Evolutionary conservation across 1,140 invertebrate genomes (phyloP).

Genomic region (Drepana arcuata): DNA sequence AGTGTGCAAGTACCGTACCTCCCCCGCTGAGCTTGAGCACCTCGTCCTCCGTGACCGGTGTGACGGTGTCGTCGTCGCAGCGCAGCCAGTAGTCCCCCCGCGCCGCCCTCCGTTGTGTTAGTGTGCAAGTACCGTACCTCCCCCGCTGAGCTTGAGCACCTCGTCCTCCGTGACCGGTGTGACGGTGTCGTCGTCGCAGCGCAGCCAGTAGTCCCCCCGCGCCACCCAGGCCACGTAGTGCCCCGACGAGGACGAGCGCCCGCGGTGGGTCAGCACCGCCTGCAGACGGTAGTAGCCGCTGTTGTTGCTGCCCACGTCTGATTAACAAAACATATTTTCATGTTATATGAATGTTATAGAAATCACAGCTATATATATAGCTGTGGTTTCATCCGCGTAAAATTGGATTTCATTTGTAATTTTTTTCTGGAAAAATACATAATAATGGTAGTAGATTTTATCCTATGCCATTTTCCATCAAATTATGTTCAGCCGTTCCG

Average conservation of each 20-base stretch:
- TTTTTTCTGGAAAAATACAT: too few relatives aligned
- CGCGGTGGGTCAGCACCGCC: constrained; percentile 97
- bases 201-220: constrained; percentile 83
- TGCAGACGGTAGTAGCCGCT: constrained; percentile 96
- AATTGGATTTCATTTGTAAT: too few relatives aligned
- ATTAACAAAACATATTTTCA: too few relatives aligned
- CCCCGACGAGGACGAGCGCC: constrained; percentile 95
- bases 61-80: constrained; percentile 97
- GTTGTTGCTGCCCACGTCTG: constrained; percentile 97
- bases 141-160: constrained; percentile 96
- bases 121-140: too few relatives aligned
- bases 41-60: constrained; percentile 91
- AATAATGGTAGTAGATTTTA: too few relatives aligned
- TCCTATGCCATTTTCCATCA: too few relatives aligned
- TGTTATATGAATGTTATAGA: too few relatives aligned
- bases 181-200: constrained; percentile 97
- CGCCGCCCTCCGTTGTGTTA: too few relatives aligned
- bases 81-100: constrained; percentile 86
- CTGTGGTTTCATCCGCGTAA: too few relatives aligned
- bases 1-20: too few relatives aligned
- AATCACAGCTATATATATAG: too few relatives aligned
- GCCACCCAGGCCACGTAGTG: constrained; percentile 98
- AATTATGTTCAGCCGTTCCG: too few relatives aligned
- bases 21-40: constrained; percentile 97
- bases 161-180: constrained; percentile 92